Evolutionary conservation across 1,140 invertebrate genomes (phyloP), one percentile per base, ranked within the genome.

Genomic region (Saccostrea echinata): DNA sequence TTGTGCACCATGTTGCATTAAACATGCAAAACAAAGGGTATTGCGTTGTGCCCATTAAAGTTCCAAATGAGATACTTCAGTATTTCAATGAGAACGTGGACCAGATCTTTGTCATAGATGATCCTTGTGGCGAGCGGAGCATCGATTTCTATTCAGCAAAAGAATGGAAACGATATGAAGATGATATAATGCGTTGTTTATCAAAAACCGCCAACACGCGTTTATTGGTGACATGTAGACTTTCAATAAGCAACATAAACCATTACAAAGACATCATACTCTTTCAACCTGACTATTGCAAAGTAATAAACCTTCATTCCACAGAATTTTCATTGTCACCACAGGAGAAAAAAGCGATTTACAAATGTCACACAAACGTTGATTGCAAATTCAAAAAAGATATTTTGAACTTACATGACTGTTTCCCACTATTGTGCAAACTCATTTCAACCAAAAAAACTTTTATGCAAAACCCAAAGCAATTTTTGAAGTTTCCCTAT

Each of bases 381-480:
- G 33, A 68, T 52, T 33, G 64, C 13, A 13, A 68, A 24, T 27
- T 85, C 13, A 68, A 43, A 18, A 35, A 51, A 43, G 84, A 85
- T 6, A 51, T 35, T 52, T 8, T 85, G 18, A 64, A 71, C 51
- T 71, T 57, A 52, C 84, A 71, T 52, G 61, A 85, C 24, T 85
- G 84, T 71, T 85, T 85, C 24, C 84, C 84, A 1, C 61, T 85
- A 51, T 51, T 85, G 13, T 85, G 84, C 71, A 43, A 85, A 52
- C 35, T 85, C 2, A 71, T 85, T 71, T 57, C 61, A 12, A 64
- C 64, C 24, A 85, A 85, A 24, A 33, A 85, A 51, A 24, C 57
- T 4, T 18, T 85, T 35, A 21, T 57, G 30, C 24, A n/a, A 24
- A 18, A 71, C 18, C 84, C 84, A 3, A 43, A 68, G 3, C 9